A percentile compares a stretch with the other conserved stretches of the same genome.
These are phyloP conservation scores for Goniozus legneri DNA, from an alignment of 1,140 invertebrate genomes.

Conservation along the genomic window DNA sequence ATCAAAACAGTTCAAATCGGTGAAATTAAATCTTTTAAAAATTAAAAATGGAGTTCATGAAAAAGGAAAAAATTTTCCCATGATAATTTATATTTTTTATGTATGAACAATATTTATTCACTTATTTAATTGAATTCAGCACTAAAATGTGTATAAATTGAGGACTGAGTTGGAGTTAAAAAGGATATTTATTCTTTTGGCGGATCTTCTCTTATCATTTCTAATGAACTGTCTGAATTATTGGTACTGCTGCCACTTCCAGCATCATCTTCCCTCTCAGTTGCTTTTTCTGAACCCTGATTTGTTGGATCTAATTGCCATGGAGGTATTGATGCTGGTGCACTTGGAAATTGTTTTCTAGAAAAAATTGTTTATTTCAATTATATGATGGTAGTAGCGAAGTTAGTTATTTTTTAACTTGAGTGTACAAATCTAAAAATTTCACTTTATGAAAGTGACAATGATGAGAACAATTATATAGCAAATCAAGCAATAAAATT, in stretches of 20 bases:
- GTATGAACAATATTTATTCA: background rate
- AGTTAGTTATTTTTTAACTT: too few relatives aligned
- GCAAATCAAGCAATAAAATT: background rate
- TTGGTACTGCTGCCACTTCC: slow-evolving; percentile 53
- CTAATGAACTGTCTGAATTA: slow-evolving; percentile 52
- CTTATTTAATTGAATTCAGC: too few relatives aligned
- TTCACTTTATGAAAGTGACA: too few relatives aligned
- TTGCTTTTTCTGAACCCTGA: slow-evolving; percentile 41
- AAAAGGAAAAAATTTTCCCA: background rate
- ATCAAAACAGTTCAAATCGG: too few relatives aligned
- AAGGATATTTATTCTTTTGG: slow-evolving; percentile 47
- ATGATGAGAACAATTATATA: too few relatives aligned
- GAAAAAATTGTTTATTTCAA: too few relatives aligned
- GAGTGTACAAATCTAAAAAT: too few relatives aligned
- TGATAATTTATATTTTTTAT: background rate
- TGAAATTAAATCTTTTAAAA: too few relatives aligned
- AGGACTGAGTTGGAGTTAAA: too few relatives aligned
- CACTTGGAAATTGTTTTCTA: slow-evolving; percentile 74
- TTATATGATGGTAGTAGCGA: too few relatives aligned
- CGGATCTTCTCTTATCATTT: slow-evolving; percentile 53
- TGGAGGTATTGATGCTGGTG: slow-evolving; percentile 70
- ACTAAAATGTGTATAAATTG: slow-evolving; percentile 7
- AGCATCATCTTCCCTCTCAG: slow-evolving; percentile 48
- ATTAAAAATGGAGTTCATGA: too few relatives aligned
- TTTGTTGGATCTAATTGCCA: slow-evolving; percentile 63